Percentiles rank a stretch among this genome's conserved stretches.
phyloP scores from a whole-genome alignment of 1,140 invertebrate genomes.

The Phocides pigmalion region DNA sequence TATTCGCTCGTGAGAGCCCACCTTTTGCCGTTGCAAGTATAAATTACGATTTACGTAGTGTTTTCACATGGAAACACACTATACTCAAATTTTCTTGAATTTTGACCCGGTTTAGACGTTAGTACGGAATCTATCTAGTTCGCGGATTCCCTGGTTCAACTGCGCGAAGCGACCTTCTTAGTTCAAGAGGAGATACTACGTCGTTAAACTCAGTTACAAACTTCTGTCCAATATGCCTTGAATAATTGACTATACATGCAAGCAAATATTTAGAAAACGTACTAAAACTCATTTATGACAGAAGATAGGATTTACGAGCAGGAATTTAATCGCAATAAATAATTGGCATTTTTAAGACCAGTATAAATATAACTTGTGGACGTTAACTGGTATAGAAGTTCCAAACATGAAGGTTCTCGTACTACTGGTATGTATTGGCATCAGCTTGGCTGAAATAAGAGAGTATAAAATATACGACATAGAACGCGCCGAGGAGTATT shows the following conservation, averaged over 20 bases:
- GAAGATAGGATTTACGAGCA: not conserved
- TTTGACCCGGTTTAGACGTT: too few species aligned
- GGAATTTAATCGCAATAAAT: not conserved
- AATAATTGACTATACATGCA: not conserved
- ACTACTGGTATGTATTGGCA: not conserved
- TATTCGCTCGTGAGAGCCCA: constrained; percentile 54
- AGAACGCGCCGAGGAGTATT: not conserved
- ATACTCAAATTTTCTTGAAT: too few species aligned
- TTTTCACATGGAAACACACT: too few species aligned
- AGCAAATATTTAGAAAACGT: not conserved
- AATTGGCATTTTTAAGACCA: not conserved
- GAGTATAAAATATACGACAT: not conserved
- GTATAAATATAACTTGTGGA: not conserved
- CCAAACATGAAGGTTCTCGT: not conserved
- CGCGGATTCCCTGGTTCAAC: too few species aligned
- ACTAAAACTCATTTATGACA: not conserved
- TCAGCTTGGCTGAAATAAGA: not conserved
- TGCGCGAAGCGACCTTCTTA: too few species aligned
- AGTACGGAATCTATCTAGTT: too few species aligned
- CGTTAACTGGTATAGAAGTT: not conserved
- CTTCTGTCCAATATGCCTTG: too few species aligned
- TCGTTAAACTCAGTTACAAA: too few species aligned
- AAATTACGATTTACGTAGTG: not conserved
- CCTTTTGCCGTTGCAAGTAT: constrained; percentile 31
- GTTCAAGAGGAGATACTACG: too few species aligned